These are phyloP conservation scores for Orestias chungarensis DNA, from an alignment of 2,797 vertebrate species.

Conservation along the genomic window DNA sequence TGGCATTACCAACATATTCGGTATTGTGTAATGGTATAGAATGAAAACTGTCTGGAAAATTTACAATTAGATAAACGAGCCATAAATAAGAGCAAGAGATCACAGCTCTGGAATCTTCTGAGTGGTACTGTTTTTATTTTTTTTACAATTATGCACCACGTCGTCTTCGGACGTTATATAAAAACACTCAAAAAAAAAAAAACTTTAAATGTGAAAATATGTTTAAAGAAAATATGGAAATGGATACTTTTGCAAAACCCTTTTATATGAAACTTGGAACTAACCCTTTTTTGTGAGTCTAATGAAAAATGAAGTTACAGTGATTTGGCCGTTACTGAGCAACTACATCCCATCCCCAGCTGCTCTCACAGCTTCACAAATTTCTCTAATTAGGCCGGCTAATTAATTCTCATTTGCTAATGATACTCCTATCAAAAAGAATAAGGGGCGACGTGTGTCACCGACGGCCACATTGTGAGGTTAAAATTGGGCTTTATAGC, in stretches of 20 bases:
- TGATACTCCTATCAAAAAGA: conserved; percentile 56
- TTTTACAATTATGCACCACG: neutral
- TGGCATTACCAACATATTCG: too few species aligned
- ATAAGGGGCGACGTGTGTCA: conserved; percentile 44
- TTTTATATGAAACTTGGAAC: neutral
- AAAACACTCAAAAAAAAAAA: neutral
- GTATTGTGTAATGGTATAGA: too few species aligned
- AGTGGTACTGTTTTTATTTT: neutral
- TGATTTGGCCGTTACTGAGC: conserved; percentile 5
- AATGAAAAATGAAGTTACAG: neutral
- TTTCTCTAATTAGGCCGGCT: conserved; percentile 65
- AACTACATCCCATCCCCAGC: conserved; percentile 11
- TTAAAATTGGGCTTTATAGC: conserved; percentile 62
- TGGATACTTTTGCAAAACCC: neutral
- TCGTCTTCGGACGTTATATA: too few species aligned
- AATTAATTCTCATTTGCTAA: conserved; percentile 79
- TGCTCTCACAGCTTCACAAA: conserved; percentile 41
- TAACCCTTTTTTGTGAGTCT: neutral
- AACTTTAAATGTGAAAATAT: neutral
- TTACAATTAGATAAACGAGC: neutral
- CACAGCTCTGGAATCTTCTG: neutral
- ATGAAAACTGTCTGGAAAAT: too few species aligned
- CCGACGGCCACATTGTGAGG: conserved; percentile 33
- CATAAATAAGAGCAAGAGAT: neutral
- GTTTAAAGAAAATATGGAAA: neutral